These are phyloP conservation scores for Brachystomella parvula DNA, from an alignment of 1,140 invertebrate species.

Conservation along the genomic window DNA sequence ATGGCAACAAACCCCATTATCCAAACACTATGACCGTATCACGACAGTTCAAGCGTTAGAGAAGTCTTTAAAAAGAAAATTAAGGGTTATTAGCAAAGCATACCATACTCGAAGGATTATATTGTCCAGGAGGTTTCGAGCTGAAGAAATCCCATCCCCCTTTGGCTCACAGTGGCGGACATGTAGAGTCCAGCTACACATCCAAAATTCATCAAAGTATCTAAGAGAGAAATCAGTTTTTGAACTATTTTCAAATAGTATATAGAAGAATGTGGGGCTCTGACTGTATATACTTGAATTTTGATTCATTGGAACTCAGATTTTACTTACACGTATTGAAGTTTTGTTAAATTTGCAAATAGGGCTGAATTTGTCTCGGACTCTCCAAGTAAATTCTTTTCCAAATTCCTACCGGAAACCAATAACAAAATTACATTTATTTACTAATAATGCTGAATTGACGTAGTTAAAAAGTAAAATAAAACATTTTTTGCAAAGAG, in stretches of 20 bases:
- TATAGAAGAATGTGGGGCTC: not conserved
- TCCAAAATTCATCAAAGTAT: constrained; percentile 55
- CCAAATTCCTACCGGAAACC: constrained; percentile 41
- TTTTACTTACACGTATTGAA: constrained; percentile 47
- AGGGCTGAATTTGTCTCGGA: constrained; percentile 41
- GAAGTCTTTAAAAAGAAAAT: not conserved
- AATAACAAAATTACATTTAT: not conserved
- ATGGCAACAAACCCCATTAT: constrained; percentile 56
- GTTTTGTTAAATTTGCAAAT: constrained; percentile 43
- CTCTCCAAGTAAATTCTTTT: constrained; percentile 44
- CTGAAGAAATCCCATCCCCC: constrained; percentile 55
- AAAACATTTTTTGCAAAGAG: not conserved
- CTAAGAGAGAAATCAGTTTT: constrained; percentile 40
- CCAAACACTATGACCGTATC: constrained; percentile 51
- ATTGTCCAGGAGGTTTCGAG: constrained; percentile 54
- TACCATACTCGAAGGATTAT: constrained; percentile 50
- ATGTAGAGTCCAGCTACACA: constrained; percentile 51
- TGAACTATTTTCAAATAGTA: not conserved
- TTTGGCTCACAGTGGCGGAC: constrained; percentile 54
- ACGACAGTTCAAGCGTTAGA: not conserved
- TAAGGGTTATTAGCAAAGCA: constrained; percentile 6
- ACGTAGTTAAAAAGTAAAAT: not conserved
- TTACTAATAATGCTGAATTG: not conserved
- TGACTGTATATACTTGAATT: not conserved
- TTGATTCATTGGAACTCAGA: not conserved